Conservation (phyloP, 23 tunicate species). For the Trididemnum miniatum region DNA sequence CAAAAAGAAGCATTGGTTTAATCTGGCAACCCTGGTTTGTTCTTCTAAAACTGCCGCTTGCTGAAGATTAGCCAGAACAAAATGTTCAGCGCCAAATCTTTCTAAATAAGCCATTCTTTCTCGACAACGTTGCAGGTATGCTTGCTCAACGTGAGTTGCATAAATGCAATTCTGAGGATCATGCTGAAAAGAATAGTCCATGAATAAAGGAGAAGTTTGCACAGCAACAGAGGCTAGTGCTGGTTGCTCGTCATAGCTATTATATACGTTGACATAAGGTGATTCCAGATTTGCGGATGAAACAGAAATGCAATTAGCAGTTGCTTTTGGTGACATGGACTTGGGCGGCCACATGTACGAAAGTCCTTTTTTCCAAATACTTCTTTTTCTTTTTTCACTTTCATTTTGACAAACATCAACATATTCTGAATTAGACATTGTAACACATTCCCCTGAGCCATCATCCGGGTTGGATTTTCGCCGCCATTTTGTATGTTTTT, state of each 20-base stretch:
- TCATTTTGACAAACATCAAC: neutral
- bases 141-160: constrained; percentile 35
- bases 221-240: constrained; percentile 31
- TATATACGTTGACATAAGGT: neutral
- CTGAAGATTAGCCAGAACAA: constrained; percentile 46
- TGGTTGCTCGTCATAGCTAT: constrained; percentile 6
- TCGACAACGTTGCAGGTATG: constrained; percentile 37
- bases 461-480: neutral
- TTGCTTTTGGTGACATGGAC: constrained; percentile 23
- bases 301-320: neutral
- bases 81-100: constrained; percentile 35
- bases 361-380: constrained; percentile 63
- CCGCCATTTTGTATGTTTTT: constrained; percentile 49
- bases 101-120: constrained; percentile 24
- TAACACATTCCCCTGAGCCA: neutral
- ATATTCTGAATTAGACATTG: neutral
- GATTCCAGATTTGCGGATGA: neutral
- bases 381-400: constrained; percentile 14
- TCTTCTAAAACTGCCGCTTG: constrained; percentile 60
- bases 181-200: constrained; percentile 15
- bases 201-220: constrained; percentile 32
- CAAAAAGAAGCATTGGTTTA: neutral
- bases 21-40: constrained; percentile 31
- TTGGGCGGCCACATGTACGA: constrained; percentile 54
- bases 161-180: constrained; percentile 13